phyloP scores from a whole-genome alignment of 92 coral and sea anemone genomes.

The Epizoanthus rinbou region DNA sequence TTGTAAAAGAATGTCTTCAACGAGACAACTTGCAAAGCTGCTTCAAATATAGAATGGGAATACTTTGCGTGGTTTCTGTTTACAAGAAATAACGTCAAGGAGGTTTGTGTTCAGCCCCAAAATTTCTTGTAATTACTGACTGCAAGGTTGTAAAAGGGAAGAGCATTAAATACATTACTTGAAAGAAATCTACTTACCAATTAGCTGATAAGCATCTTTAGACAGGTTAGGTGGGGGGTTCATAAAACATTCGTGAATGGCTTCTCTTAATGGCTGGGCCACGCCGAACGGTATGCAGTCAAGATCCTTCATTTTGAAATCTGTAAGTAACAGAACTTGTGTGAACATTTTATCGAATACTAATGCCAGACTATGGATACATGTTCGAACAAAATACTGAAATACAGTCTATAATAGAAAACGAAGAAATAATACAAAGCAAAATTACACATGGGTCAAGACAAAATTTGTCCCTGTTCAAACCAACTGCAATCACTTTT shows the following conservation, averaged over 20 bases:
- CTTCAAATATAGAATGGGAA: too few relatives aligned
- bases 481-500: too few relatives aligned
- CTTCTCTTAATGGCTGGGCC: conserved; percentile 82
- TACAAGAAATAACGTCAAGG: too few relatives aligned
- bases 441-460: background rate
- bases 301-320: conserved; percentile 78
- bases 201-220: conserved; percentile 73
- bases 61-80: too few relatives aligned
- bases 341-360: background rate
- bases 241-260: conserved; percentile 80
- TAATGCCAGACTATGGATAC: too few relatives aligned
- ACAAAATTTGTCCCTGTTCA: too few relatives aligned
- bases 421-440: background rate
- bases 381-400: background rate
- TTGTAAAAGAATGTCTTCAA: background rate
- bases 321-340: conserved; percentile 24
- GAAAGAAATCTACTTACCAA: conserved; percentile 60
- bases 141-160: too few relatives aligned
- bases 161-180: too few relatives aligned
- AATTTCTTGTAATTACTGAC: too few relatives aligned
- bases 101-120: too few relatives aligned
- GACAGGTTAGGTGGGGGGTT: conserved; percentile 85
- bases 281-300: conserved; percentile 95
- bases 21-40: too few relatives aligned
- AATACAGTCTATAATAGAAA: background rate